Evolutionary conservation across 2,888 invertebrate genomes (phyloP).

Genomic region (Acanthacorydalis orientalis): DNA sequence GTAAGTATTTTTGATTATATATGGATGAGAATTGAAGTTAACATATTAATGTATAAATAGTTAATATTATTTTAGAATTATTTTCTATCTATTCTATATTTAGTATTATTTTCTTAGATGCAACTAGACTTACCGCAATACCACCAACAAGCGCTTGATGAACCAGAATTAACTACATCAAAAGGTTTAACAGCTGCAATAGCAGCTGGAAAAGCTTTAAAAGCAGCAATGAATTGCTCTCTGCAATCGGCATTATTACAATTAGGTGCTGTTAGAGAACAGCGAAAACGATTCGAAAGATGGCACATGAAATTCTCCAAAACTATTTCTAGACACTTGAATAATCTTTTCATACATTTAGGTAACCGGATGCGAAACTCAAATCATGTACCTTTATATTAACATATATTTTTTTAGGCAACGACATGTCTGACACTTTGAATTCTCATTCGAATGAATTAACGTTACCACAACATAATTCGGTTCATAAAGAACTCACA

Average conservation of each 20-base stretch:
- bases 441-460: conserved; percentile 33
- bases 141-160: conserved; percentile 48
- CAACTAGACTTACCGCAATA: conserved; percentile 52
- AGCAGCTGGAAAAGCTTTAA: conserved; percentile 53
- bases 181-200: conserved; percentile 44
- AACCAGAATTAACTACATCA: conserved; percentile 52
- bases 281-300: conserved; percentile 59
- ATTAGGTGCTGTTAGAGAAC: conserved; percentile 65
- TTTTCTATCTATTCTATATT: too few relatives aligned
- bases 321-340: conserved; percentile 74
- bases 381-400: not conserved
- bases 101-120: conserved; percentile 25
- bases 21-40: not conserved
- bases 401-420: conserved; percentile 25
- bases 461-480: conserved; percentile 55
- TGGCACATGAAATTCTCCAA: conserved; percentile 65
- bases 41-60: conserved; percentile 1
- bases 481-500: conserved; percentile 70
- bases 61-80: too few relatives aligned
- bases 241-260: conserved; percentile 44
- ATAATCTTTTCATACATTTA: conserved; percentile 88
- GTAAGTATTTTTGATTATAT: conserved; percentile 30
- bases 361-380: conserved; percentile 33
- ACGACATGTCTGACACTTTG: conserved; percentile 50
- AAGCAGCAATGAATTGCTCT: conserved; percentile 54